Percentiles rank a stretch among this genome's conserved stretches.
These are phyloP conservation scores for Psix sp. DNA, from an alignment of 1,140 invertebrate species.

Conservation along the genomic window DNA sequence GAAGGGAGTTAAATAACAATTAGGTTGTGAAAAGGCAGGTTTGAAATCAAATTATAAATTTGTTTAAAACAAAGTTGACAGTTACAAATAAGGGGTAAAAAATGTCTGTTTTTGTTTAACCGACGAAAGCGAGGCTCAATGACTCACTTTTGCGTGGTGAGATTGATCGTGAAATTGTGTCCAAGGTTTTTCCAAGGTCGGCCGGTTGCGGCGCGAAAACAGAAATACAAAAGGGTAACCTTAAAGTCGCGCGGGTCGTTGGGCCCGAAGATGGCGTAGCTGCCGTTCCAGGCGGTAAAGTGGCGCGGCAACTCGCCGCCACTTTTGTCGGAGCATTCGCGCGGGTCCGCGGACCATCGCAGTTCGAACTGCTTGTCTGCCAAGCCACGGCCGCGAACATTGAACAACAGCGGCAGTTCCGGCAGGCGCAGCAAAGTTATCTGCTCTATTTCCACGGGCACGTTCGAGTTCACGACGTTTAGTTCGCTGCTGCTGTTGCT, in stretches of 20 bases:
- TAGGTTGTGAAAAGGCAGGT: no score
- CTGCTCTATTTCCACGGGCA: no score
- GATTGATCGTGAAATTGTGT: constrained; percentile 55
- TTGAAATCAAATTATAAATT: no score
- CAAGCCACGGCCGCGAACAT: constrained; percentile 19
- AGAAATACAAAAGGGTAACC: constrained; percentile 69
- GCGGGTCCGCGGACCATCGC: constrained; percentile 13
- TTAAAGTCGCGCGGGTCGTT: constrained; percentile 54
- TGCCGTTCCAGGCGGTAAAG: constrained; percentile 17
- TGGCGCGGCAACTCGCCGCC: constrained; percentile 5
- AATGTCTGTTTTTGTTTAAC: not conserved
- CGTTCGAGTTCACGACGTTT: no score
- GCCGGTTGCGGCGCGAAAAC: constrained; percentile 52
- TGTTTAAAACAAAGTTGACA: not conserved
- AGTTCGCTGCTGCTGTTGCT: no score
- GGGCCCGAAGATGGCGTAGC: constrained; percentile 59
- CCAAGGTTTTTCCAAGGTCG: constrained; percentile 66
- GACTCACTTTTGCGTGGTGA: constrained; percentile 49
- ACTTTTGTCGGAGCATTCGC: not conserved
- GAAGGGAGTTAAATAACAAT: no score
- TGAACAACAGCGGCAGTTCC: constrained; percentile 3
- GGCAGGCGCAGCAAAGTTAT: constrained; percentile 1
- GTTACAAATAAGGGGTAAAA: not conserved
- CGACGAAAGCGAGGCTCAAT: not conserved
- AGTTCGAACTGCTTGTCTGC: constrained; percentile 1